Conservation (phyloP, 1,140 invertebrate genomes). For the Antheraea pernyi region DNA sequence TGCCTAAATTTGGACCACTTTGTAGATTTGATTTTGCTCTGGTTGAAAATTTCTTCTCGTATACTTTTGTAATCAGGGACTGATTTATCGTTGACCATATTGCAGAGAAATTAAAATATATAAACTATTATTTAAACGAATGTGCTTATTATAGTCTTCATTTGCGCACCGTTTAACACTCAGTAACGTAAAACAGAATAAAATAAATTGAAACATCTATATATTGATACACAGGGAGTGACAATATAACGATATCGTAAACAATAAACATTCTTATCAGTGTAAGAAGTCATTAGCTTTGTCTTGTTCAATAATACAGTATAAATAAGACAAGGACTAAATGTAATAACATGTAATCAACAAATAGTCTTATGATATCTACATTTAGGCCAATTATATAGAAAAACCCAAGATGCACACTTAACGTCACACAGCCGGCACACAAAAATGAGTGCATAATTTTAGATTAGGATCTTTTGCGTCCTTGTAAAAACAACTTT, state of each 20-base stretch:
- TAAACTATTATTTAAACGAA: neutral
- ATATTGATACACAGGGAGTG: conserved; percentile 7
- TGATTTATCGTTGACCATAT: conserved; percentile 22
- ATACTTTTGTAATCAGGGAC: conserved; percentile 36
- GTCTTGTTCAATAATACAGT: conserved; percentile 25
- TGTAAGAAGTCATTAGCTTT: conserved; percentile 49
- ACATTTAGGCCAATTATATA: too few relatives aligned
- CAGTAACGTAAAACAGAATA: neutral
- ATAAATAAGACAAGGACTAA: conserved; percentile 29
- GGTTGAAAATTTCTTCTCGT: conserved; percentile 31
- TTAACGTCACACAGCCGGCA: too few relatives aligned
- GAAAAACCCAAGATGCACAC: too few relatives aligned
- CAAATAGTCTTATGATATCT: neutral
- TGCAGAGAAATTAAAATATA: neutral
- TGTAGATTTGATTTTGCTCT: conserved; percentile 24
- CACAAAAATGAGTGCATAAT: too few relatives aligned
- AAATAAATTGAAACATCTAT: conserved; percentile 7
- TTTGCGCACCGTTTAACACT: neutral
- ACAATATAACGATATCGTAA: conserved; percentile 11
- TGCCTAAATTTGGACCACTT: conserved; percentile 49
- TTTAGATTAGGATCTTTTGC: too few relatives aligned
- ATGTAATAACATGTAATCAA: conserved; percentile 8
- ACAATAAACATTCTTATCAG: conserved; percentile 64
- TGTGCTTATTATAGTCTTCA: neutral
- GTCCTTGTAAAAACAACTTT: too few relatives aligned